Conservation (phyloP, 2,797 vertebrate genomes). For the Amazonetta brasiliensis region DNA sequence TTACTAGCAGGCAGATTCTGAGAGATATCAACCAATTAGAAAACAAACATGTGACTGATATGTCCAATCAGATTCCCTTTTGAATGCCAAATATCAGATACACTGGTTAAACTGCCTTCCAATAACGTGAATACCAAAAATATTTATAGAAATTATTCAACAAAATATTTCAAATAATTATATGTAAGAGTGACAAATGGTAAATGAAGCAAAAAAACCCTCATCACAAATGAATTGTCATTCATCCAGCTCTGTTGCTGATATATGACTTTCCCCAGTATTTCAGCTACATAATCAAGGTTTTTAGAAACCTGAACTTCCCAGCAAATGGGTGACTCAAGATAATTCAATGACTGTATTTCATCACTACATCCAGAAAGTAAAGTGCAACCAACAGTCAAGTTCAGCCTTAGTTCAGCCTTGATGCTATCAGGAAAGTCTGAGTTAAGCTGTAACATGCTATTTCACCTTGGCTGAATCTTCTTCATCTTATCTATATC, state of each 20-base stretch:
- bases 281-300: conserved; percentile 19
- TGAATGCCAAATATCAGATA: conserved; percentile 17
- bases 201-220: not conserved
- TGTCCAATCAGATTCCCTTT: not conserved
- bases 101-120: conserved; percentile 20
- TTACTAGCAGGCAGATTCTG: conserved; percentile 50
- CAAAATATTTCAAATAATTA: not conserved
- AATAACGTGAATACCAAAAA: conserved; percentile 39
- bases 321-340: conserved; percentile 62
- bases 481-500: conserved; percentile 63
- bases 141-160: conserved; percentile 43
- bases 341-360: conserved; percentile 57
- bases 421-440: conserved; percentile 61
- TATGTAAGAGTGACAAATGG: not conserved
- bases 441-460: conserved; percentile 63
- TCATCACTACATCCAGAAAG: conserved; percentile 52
- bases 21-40: conserved; percentile 28
- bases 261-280: not conserved
- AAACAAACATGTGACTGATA: not conserved
- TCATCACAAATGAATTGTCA: conserved; percentile 21
- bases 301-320: conserved; percentile 59
- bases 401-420: conserved; percentile 62
- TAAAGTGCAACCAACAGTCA: conserved; percentile 45
- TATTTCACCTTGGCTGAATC: conserved; percentile 58
- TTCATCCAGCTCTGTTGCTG: not conserved